Evolutionary conservation across 2,113 vertebrate genomes (phyloP).

Genomic region (Tragelaphus buxtoni): DNA sequence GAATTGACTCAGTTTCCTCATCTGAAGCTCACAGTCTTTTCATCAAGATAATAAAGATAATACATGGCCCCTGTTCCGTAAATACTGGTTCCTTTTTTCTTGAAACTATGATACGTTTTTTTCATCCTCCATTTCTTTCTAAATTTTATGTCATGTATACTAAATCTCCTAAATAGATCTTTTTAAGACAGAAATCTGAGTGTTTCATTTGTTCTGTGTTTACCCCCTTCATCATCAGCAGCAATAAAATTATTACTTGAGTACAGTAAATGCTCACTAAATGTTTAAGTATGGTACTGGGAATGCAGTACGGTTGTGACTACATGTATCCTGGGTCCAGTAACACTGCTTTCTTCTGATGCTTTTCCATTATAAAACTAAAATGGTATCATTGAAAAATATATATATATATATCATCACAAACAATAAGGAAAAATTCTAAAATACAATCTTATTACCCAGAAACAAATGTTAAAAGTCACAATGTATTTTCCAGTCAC

Average conservation of each 20-base stretch:
- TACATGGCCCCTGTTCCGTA: background rate
- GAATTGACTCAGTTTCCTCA: background rate
- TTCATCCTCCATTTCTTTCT: background rate
- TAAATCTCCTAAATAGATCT: background rate
- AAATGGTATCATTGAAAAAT: background rate
- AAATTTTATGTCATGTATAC: slow-evolving; percentile 5
- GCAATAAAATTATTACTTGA: background rate
- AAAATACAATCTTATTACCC: background rate
- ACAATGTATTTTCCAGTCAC: background rate
- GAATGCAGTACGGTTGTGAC: background rate
- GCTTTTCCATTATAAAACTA: background rate
- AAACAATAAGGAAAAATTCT: background rate
- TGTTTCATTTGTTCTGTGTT: background rate
- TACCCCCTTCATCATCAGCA: rapidly evolving
- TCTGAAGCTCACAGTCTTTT: background rate
- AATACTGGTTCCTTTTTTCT: background rate
- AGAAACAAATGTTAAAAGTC: background rate
- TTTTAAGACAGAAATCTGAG: background rate
- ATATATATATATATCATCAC: background rate
- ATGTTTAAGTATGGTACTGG: background rate
- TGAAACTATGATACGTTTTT: background rate
- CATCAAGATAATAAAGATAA: background rate
- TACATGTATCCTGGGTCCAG: background rate
- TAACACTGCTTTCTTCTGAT: background rate
- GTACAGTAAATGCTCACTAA: background rate